Evolutionary conservation across 2,113 vertebrate genomes (phyloP).

Genomic region (Eleginops maclovinus): DNA sequence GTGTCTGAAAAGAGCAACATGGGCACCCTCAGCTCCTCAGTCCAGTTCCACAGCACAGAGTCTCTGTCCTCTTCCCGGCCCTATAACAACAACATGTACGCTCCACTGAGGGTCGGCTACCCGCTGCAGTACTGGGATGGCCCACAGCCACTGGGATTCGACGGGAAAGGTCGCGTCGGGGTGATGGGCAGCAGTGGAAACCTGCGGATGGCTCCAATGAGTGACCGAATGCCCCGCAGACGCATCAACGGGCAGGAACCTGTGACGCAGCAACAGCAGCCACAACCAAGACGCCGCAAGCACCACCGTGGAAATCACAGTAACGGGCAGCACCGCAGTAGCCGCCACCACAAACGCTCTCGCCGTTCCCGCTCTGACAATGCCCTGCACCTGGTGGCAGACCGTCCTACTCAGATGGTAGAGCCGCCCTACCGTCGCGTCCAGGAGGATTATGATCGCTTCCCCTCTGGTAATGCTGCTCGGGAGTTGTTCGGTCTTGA

Average conservation of each 20-base stretch:
- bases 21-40: conserved; percentile 96
- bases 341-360: conserved; percentile 87
- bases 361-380: conserved; percentile 96
- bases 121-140: conserved; percentile 89
- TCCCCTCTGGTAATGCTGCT: conserved; percentile 87
- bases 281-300: conserved; percentile 80
- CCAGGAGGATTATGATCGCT: conserved; percentile 92
- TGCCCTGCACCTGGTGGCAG: conserved; percentile 92
- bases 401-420: conserved; percentile 87
- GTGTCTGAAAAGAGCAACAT: conserved; percentile 98
- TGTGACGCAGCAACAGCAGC: conserved; percentile 71
- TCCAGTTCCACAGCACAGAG: conserved; percentile 96
- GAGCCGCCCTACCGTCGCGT: conserved; percentile 89
- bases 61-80: conserved; percentile 92
- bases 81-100: conserved; percentile 92
- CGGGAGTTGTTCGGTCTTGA: conserved; percentile 86
- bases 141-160: conserved; percentile 85
- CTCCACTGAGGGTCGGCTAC: conserved; percentile 82
- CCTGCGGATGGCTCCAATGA: conserved; percentile 87
- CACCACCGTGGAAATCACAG: conserved; percentile 87
- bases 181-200: conserved; percentile 85
- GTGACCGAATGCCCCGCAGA: conserved; percentile 89
- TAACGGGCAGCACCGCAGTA: conserved; percentile 84
- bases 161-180: conserved; percentile 82
- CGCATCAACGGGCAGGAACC: conserved; percentile 85